Percentiles rank a stretch among this genome's conserved stretches.
These are phyloP conservation scores for Bombus haemorrhoidalis DNA, from an alignment of 1,140 invertebrate species.

Conservation along the genomic window DNA sequence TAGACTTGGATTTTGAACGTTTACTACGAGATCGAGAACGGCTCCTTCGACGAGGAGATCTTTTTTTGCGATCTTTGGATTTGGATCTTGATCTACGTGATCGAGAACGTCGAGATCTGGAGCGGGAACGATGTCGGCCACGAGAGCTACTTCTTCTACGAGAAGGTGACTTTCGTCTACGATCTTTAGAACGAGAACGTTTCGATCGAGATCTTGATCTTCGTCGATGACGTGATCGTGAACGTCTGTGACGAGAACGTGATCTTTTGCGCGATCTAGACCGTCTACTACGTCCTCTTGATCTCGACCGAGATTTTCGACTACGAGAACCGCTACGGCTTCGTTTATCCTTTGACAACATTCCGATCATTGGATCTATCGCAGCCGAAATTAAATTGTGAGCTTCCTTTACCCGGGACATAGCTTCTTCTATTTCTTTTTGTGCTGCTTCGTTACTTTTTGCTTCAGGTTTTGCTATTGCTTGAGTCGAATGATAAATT, in stretches of 20 bases:
- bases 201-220: slow-evolving; percentile 81
- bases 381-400: slow-evolving; percentile 96
- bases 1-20: slow-evolving; percentile 80
- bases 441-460: slow-evolving; percentile 97
- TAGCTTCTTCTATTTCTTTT: slow-evolving; percentile 97
- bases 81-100: slow-evolving; percentile 84
- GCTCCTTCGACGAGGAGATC: slow-evolving; percentile 77
- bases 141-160: slow-evolving; percentile 78
- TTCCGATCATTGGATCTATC: slow-evolving; percentile 94
- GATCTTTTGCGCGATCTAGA: slow-evolving; percentile 83
- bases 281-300: slow-evolving; percentile 82
- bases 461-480: slow-evolving; percentile 95
- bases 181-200: slow-evolving; percentile 83
- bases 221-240: slow-evolving; percentile 79
- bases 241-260: slow-evolving; percentile 85
- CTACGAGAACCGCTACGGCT: slow-evolving; percentile 85
- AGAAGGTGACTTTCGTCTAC: slow-evolving; percentile 79
- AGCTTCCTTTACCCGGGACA: slow-evolving; percentile 97
- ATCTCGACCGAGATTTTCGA: slow-evolving; percentile 86
- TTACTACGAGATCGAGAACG: slow-evolving; percentile 83
- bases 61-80: slow-evolving; percentile 79
- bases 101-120: slow-evolving; percentile 76
- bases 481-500: slow-evolving; percentile 94
- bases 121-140: slow-evolving; percentile 77
- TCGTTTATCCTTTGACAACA: slow-evolving; percentile 92